Percentiles rank a stretch among this genome's conserved stretches.
Conservation (phyloP, 2,113 vertebrate genomes). For the Stegostoma tigrinum region DNA sequence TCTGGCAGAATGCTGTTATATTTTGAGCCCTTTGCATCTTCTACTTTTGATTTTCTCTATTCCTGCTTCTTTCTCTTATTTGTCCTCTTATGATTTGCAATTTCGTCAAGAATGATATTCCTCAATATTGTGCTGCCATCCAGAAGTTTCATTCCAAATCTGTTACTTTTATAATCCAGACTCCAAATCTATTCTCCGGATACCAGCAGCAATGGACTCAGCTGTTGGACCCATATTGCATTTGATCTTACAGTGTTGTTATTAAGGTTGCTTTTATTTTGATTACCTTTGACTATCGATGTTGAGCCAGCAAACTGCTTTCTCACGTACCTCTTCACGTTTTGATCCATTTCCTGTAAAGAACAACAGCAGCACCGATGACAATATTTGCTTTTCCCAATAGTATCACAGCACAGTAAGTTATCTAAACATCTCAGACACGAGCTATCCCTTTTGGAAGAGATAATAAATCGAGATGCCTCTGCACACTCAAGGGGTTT, state of each 20-base stretch:
- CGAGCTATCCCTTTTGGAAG: not conserved
- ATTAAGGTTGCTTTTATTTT: not conserved
- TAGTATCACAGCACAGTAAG: not conserved
- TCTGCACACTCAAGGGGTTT: not conserved
- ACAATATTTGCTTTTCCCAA: not conserved
- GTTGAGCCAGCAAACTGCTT: not conserved
- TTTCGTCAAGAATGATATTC: not conserved
- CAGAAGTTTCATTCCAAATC: not conserved
- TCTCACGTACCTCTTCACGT: not conserved
- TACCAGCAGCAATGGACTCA: not conserved
- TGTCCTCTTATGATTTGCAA: not conserved
- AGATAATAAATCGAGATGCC: not conserved
- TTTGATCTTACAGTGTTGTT: not conserved
- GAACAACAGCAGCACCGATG: not conserved
- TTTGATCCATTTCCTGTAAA: not conserved
- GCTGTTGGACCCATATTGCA: not conserved
- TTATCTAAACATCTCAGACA: not conserved
- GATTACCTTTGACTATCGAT: not conserved
- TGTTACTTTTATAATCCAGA: not conserved
- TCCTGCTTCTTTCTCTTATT: not conserved
- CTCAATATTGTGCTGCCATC: not conserved
- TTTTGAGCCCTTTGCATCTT: not conserved
- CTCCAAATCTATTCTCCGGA: not conserved
- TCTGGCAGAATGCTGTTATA: not conserved
- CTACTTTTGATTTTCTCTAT: not conserved